These are phyloP conservation scores for Biston stratarius DNA, from an alignment of 2,888 invertebrate species.

Conservation along the genomic window DNA sequence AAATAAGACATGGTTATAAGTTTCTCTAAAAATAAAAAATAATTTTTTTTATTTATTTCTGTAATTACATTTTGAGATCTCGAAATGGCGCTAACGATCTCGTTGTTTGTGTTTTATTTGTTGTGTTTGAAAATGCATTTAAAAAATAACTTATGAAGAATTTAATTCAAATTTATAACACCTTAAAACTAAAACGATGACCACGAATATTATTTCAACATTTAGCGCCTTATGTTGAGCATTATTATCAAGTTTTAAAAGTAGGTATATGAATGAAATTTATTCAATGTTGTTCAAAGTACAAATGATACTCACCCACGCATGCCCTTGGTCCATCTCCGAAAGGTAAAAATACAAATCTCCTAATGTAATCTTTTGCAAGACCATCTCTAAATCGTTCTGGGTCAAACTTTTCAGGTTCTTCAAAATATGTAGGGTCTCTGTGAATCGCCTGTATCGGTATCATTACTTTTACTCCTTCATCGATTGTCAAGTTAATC, in stretches of 20 bases:
- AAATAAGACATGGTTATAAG: too few relatives aligned
- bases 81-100: too few relatives aligned
- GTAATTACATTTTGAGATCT: too few relatives aligned
- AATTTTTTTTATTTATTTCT: too few relatives aligned
- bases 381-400: slow-evolving; percentile 68
- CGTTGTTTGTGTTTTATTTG: too few relatives aligned
- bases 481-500: slow-evolving; percentile 66
- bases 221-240: background rate
- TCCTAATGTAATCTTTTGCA: slow-evolving; percentile 61
- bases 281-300: background rate
- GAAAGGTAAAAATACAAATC: slow-evolving; percentile 72
- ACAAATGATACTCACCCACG: slow-evolving; percentile 64
- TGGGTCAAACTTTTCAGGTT: slow-evolving; percentile 71
- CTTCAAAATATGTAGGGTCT: slow-evolving; percentile 71
- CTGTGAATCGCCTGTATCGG: slow-evolving; percentile 75
- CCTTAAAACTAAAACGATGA: too few relatives aligned
- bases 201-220: background rate
- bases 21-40: too few relatives aligned
- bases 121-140: too few relatives aligned
- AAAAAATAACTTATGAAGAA: too few relatives aligned
- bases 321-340: slow-evolving; percentile 78
- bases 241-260: background rate
- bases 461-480: slow-evolving; percentile 68
- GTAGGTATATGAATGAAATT: background rate
- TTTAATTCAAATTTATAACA: too few relatives aligned